A percentile compares a stretch with the other conserved stretches of the same genome.
phyloP scores from a whole-genome alignment of 2,113 vertebrate species.

The Clarias gariepinus region DNA sequence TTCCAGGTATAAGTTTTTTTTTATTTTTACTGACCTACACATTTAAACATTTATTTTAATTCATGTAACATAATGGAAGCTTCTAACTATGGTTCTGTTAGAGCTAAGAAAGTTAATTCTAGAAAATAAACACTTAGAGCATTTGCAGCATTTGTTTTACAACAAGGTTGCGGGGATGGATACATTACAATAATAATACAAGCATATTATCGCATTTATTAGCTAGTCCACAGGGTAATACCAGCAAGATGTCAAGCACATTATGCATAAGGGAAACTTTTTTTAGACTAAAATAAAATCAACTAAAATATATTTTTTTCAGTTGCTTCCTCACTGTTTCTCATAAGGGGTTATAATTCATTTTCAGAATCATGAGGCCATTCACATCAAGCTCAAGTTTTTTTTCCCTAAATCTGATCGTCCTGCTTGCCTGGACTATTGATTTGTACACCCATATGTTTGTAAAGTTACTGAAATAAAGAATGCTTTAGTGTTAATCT shows the following conservation, averaged over 20 bases:
- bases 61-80: not conserved
- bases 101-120: not conserved
- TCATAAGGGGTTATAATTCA: not conserved
- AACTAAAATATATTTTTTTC: not conserved
- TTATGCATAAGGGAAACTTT: not conserved
- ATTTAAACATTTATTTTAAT: not conserved
- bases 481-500: not conserved
- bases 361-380: too few relatives aligned
- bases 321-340: not conserved
- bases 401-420: not conserved
- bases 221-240: not conserved
- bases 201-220: too few relatives aligned
- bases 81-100: not conserved
- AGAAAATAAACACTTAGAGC: not conserved
- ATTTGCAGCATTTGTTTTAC: not conserved
- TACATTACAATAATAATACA: too few relatives aligned
- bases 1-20: slow-evolving; percentile 79
- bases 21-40: not conserved
- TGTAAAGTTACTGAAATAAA: not conserved
- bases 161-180: not conserved
- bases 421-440: not conserved
- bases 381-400: too few relatives aligned
- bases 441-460: not conserved
- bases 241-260: not conserved
- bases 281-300: not conserved